phyloP scores from a whole-genome alignment of 1,140 invertebrate genomes.

The Heliconius eleuchia region DNA sequence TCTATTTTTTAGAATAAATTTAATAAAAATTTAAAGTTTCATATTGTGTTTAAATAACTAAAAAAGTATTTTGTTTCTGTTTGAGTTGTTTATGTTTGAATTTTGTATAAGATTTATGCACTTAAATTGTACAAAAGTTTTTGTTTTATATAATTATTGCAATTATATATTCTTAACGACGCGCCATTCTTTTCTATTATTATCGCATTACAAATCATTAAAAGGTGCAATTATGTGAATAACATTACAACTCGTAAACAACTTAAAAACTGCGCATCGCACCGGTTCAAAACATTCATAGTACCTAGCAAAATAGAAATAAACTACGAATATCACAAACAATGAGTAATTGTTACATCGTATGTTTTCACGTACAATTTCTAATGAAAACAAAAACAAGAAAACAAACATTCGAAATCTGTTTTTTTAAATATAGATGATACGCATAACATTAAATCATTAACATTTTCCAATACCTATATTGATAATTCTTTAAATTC shows the following conservation, averaged over 20 bases:
- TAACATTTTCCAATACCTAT: no score
- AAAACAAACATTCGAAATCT: background rate
- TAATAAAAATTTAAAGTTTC: no score
- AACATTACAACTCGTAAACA: background rate
- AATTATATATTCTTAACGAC: background rate
- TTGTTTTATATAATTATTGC: background rate
- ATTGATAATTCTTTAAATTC: no score
- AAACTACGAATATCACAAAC: slow-evolving; percentile 10
- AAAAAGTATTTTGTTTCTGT: no score
- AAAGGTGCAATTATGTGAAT: background rate
- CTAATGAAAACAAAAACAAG: background rate
- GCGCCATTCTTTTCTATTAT: slow-evolving; percentile 10
- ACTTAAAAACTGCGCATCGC: background rate
- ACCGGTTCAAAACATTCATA: slow-evolving; percentile 11
- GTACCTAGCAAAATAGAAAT: slow-evolving; percentile 14
- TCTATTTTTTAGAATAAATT: no score
- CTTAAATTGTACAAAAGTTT: background rate
- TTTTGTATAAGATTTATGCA: no score
- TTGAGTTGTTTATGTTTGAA: no score
- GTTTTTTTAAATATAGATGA: background rate
- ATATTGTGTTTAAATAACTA: no score
- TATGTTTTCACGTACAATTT: slow-evolving; percentile 6
- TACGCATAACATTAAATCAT: no score
- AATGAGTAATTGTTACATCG: slow-evolving; percentile 22
- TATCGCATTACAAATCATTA: background rate